Percentiles rank a stretch among this genome's conserved stretches.
These are phyloP conservation scores for Misgurnus mizolepis DNA, from an alignment of 2,113 vertebrate genomes.

Conservation along the genomic window DNA sequence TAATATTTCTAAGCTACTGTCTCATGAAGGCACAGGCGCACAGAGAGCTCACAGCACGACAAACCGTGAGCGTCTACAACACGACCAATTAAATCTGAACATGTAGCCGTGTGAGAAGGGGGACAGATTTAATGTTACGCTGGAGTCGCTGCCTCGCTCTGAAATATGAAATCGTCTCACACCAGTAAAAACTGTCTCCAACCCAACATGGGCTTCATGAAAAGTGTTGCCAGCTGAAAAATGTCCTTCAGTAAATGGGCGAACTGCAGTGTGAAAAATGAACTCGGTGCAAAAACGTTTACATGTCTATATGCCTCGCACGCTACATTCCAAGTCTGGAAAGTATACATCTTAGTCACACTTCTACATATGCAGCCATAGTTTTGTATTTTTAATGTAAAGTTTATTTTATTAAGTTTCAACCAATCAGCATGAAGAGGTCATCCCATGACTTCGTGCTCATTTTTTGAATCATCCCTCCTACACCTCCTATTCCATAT, in stretches of 20 bases:
- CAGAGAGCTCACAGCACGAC: slow-evolving; percentile 18
- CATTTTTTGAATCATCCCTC: too few species aligned
- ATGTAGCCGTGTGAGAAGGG: slow-evolving; percentile 15
- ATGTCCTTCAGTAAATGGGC: neutral
- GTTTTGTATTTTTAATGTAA: too few species aligned
- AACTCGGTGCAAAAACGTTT: neutral
- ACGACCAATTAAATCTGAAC: slow-evolving; percentile 42
- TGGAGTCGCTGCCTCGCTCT: slow-evolving; percentile 33
- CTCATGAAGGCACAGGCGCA: slow-evolving; percentile 6
- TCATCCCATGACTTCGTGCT: too few species aligned
- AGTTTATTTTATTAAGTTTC: too few species aligned
- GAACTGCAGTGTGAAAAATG: neutral
- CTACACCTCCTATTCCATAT: too few species aligned
- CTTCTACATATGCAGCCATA: too few species aligned
- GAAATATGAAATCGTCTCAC: slow-evolving; percentile 26
- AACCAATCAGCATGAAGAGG: too few species aligned
- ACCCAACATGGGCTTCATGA: neutral
- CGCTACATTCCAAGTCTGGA: neutral
- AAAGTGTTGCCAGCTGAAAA: neutral
- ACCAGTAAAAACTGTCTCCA: slow-evolving; percentile 14
- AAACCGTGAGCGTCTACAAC: slow-evolving; percentile 23
- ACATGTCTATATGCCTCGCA: too few species aligned
- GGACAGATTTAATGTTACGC: slow-evolving; percentile 30
- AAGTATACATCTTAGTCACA: too few species aligned
- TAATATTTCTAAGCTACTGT: slow-evolving; percentile 32